Evolutionary conservation across 2,888 invertebrate species (phyloP).

Genomic region (Papilio protenor): DNA sequence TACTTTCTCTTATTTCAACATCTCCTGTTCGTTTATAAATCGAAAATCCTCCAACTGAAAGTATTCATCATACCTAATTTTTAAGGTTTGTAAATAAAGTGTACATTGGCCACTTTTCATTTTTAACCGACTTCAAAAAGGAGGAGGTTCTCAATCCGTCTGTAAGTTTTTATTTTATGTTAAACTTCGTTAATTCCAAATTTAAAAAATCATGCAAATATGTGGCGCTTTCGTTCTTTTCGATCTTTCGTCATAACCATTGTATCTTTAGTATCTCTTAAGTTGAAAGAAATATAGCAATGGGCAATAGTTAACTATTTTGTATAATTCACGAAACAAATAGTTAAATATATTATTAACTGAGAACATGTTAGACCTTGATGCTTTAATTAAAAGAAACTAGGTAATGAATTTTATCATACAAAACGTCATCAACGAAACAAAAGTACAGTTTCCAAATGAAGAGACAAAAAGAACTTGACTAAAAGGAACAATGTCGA

Average conservation of each 20-base stretch:
- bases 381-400: not conserved
- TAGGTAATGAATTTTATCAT: not conserved
- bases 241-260: no score
- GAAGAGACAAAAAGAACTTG: not conserved
- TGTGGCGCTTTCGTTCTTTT: no score
- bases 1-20: conserved; percentile 1
- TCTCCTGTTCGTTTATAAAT: not conserved
- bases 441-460: conserved; percentile 1
- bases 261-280: no score
- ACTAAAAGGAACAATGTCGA: conserved; percentile 9
- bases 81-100: not conserved
- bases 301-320: no score
- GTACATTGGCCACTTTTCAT: not conserved
- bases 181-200: no score
- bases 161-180: no score
- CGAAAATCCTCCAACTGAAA: not conserved
- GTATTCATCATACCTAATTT: no score
- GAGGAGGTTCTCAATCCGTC: no score
- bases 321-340: no score
- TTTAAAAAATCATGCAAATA: no score
- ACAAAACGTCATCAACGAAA: not conserved
- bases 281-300: no score
- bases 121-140: no score
- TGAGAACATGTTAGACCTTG: not conserved
- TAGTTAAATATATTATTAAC: not conserved